phyloP scores from a whole-genome alignment of 2,113 vertebrate genomes.

The Antennarius striatus region DNA sequence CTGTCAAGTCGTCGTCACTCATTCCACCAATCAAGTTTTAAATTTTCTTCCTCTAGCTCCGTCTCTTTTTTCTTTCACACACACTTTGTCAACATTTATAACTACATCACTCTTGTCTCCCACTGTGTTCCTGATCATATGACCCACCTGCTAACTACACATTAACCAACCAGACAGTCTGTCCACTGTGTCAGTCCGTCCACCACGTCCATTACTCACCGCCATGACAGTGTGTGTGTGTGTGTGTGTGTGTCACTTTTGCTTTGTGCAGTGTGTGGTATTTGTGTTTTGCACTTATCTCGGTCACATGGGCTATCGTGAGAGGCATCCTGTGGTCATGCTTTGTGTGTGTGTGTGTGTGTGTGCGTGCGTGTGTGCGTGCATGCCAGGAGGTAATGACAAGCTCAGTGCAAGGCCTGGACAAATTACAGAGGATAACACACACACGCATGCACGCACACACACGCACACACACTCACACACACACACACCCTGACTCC shows the following conservation, averaged over 20 bases:
- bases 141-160: slow-evolving; percentile 42
- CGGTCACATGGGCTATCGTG: slow-evolving; percentile 59
- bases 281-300: slow-evolving; percentile 46
- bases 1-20: background rate
- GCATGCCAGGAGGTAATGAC: slow-evolving; percentile 70
- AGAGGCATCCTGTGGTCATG: slow-evolving; percentile 60
- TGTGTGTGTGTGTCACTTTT: slow-evolving; percentile 47
- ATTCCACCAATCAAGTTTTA: too few relatives aligned
- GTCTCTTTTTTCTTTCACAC: background rate
- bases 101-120: slow-evolving; percentile 20
- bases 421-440: slow-evolving; percentile 78
- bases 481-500: slow-evolving; percentile 18
- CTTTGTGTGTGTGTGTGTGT: slow-evolving; percentile 36
- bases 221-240: slow-evolving; percentile 17
- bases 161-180: slow-evolving; percentile 55
- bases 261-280: slow-evolving; percentile 42
- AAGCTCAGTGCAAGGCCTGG: slow-evolving; percentile 69
- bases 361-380: slow-evolving; percentile 40
- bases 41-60: background rate
- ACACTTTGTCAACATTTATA: slow-evolving; percentile 10
- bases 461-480: slow-evolving; percentile 35
- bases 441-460: slow-evolving; percentile 49
- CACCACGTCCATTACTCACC: slow-evolving; percentile 34
- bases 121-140: slow-evolving; percentile 38
- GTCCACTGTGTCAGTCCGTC: slow-evolving; percentile 41